phyloP scores from a whole-genome alignment of 2,113 vertebrate species.

The Tyrannus savana region DNA sequence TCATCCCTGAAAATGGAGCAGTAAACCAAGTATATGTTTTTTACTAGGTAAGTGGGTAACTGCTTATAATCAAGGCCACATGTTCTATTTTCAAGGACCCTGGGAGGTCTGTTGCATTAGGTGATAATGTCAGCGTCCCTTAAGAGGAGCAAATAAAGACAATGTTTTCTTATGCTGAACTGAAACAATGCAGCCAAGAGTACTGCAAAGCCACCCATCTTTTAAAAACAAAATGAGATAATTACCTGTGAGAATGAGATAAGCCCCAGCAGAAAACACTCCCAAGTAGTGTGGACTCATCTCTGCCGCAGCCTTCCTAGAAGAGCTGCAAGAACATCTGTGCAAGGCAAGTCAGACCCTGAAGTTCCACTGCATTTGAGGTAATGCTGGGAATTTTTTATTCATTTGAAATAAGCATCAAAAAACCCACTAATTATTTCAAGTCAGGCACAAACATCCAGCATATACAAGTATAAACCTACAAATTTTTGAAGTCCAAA shows the following conservation, averaged over 20 bases:
- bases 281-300: not conserved
- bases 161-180: not conserved
- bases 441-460: not conserved
- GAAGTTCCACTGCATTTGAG: not conserved
- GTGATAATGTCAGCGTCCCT: not conserved
- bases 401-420: not conserved
- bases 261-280: not conserved
- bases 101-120: not conserved
- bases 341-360: rapidly evolving
- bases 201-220: not conserved
- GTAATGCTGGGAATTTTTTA: not conserved
- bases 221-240: not conserved
- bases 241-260: not conserved
- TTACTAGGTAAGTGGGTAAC: not conserved
- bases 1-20: not conserved
- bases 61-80: conserved; percentile 6
- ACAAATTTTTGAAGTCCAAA: not conserved
- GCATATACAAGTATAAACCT: not conserved
- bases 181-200: not conserved
- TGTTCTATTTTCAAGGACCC: not conserved
- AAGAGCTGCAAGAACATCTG: not conserved
- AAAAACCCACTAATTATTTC: not conserved
- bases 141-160: not conserved
- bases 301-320: not conserved
- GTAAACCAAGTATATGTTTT: not conserved